A percentile compares a stretch with the other conserved stretches of the same genome.
Conservation (phyloP, 1,140 invertebrate species). For the Drosophila navojoa region DNA sequence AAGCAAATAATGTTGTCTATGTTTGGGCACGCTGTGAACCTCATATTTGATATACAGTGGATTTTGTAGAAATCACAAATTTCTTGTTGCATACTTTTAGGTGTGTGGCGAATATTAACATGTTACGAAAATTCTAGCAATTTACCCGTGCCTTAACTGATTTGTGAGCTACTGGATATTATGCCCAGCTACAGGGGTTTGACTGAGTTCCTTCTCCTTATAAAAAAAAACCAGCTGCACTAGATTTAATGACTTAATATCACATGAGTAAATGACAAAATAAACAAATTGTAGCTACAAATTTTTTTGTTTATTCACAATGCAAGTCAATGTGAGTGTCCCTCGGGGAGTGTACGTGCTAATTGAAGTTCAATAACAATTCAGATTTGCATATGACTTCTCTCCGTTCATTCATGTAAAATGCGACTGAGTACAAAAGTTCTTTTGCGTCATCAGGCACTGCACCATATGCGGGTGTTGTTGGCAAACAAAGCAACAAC, state of each 20-base stretch:
- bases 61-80: too few species aligned
- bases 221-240: too few species aligned
- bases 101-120: too few species aligned
- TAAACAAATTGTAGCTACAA: background rate
- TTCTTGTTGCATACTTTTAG: background rate
- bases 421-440: slow-evolving; percentile 38
- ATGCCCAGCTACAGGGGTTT: too few species aligned
- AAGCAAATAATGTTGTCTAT: background rate
- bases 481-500: background rate
- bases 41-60: too few species aligned
- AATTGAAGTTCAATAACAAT: slow-evolving; percentile 46
- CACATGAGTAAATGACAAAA: slow-evolving; percentile 2
- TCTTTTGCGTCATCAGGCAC: slow-evolving; percentile 34
- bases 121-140: too few species aligned
- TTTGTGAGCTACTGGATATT: too few species aligned
- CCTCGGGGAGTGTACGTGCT: slow-evolving; percentile 19
- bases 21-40: background rate
- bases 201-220: too few species aligned
- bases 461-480: slow-evolving; percentile 8
- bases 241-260: background rate
- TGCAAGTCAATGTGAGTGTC: background rate
- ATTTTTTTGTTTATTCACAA: slow-evolving; percentile 1
- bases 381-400: slow-evolving; percentile 12
- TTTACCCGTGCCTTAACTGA: too few species aligned
- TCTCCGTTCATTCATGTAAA: slow-evolving; percentile 11